Conservation (phyloP, 2,113 vertebrate genomes). For the Gasterosteus nipponicus region DNA sequence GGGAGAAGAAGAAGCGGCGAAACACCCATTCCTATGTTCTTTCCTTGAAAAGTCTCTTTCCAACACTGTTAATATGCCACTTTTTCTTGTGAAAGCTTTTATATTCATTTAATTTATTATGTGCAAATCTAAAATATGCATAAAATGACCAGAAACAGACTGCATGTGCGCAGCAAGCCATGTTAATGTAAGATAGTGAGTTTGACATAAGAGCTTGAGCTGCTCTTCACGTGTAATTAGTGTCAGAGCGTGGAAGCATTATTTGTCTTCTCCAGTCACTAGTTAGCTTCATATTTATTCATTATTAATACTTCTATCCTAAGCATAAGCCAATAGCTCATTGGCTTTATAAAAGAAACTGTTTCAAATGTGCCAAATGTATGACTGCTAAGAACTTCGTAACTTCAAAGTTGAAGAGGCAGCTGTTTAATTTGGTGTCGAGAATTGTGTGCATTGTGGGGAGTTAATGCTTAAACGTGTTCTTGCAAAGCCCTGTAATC, state of each 20-base stretch:
- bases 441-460: slow-evolving; percentile 55
- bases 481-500: slow-evolving; percentile 71
- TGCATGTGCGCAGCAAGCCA: slow-evolving; percentile 21
- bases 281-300: neutral
- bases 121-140: slow-evolving; percentile 48
- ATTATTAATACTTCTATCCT: neutral
- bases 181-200: slow-evolving; percentile 3
- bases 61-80: slow-evolving; percentile 33
- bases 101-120: slow-evolving; percentile 48
- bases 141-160: slow-evolving; percentile 25
- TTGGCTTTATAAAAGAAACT: neutral
- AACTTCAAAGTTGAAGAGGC: slow-evolving; percentile 48
- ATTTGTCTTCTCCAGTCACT: neutral
- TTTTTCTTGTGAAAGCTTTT: slow-evolving; percentile 55
- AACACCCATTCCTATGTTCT: neutral
- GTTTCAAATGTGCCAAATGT: slow-evolving; percentile 17
- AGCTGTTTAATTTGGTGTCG: slow-evolving; percentile 62
- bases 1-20: slow-evolving; percentile 19
- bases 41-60: slow-evolving; percentile 29
- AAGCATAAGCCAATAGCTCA: slow-evolving; percentile 10
- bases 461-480: slow-evolving; percentile 68
- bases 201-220: slow-evolving; percentile 1
- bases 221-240: neutral
- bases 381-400: slow-evolving; percentile 19
- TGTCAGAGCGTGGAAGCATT: neutral